A percentile compares a stretch with the other conserved stretches of the same genome.
phyloP scores from a whole-genome alignment of 1,140 invertebrate species.

The Psix sp. region DNA sequence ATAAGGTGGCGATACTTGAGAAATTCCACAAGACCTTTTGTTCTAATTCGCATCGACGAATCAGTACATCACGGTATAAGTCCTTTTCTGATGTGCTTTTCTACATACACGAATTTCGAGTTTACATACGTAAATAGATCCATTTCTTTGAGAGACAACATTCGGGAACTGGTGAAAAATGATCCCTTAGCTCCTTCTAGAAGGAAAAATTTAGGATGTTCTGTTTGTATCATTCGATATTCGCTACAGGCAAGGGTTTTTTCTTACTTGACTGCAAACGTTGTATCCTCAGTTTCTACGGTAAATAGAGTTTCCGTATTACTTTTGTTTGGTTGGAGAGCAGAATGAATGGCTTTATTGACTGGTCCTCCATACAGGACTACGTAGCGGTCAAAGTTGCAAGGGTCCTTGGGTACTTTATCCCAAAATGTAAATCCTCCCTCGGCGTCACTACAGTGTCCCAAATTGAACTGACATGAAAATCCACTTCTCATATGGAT shows the following conservation, averaged over 20 bases:
- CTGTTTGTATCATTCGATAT: background rate
- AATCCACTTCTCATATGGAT: constrained; percentile 19
- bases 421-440: constrained; percentile 40
- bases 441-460: constrained; percentile 10
- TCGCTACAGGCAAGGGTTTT: background rate
- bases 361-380: constrained; percentile 38
- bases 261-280: background rate
- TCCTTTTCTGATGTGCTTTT: constrained; percentile 39
- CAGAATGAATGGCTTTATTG: background rate
- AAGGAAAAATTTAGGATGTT: constrained; percentile 1
- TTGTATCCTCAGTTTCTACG: background rate
- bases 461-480: background rate
- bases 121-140: constrained; percentile 36
- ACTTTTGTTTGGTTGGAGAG: too few relatives aligned
- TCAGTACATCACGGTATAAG: too few relatives aligned
- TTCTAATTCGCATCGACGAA: constrained; percentile 32
- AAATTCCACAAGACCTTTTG: constrained; percentile 34
- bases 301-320: background rate
- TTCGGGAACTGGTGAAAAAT: too few relatives aligned
- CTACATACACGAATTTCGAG: constrained; percentile 49
- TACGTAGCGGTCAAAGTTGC: constrained; percentile 27
- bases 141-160: constrained; percentile 3
- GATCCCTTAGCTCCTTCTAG: background rate
- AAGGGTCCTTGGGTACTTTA: constrained; percentile 8
- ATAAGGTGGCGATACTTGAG: constrained; percentile 22